phyloP scores from a whole-genome alignment of 2,797 vertebrate genomes.

The Bradypodion pumilum region DNA sequence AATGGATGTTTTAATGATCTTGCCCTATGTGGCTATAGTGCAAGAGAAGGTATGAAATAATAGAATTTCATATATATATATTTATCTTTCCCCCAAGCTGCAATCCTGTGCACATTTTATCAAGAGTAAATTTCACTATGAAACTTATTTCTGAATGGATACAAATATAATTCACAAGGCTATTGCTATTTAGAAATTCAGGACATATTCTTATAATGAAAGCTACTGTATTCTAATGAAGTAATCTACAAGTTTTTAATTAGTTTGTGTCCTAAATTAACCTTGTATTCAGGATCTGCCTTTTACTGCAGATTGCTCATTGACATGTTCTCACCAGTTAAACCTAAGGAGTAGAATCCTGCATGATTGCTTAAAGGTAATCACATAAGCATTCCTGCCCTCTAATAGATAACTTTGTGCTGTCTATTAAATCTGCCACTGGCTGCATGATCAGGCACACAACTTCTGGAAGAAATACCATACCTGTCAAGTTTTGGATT shows the following conservation, averaged over 20 bases:
- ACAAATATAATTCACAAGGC: not conserved
- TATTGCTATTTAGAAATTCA: not conserved
- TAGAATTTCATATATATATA: not conserved
- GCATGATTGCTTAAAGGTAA: too few species aligned
- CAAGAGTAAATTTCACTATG: not conserved
- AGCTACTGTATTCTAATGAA: not conserved
- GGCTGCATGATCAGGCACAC: too few species aligned
- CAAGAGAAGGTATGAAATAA: constrained; percentile 89
- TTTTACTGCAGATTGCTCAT: not conserved
- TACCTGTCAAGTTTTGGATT: too few species aligned
- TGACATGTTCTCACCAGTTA: not conserved
- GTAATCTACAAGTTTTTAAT: not conserved
- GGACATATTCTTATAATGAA: not conserved
- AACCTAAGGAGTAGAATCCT: not conserved
- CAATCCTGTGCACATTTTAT: not conserved
- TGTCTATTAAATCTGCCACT: too few species aligned
- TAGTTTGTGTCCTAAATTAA: not conserved
- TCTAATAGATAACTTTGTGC: too few species aligned
- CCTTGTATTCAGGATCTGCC: not conserved
- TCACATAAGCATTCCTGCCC: too few species aligned
- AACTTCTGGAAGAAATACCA: too few species aligned
- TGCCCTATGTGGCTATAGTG: constrained; percentile 94
- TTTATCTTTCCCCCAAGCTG: not conserved
- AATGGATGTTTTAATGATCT: constrained; percentile 90
- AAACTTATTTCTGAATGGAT: not conserved